Conservation (phyloP, 2,797 vertebrate species). For the Ptychadena robeensis region DNA sequence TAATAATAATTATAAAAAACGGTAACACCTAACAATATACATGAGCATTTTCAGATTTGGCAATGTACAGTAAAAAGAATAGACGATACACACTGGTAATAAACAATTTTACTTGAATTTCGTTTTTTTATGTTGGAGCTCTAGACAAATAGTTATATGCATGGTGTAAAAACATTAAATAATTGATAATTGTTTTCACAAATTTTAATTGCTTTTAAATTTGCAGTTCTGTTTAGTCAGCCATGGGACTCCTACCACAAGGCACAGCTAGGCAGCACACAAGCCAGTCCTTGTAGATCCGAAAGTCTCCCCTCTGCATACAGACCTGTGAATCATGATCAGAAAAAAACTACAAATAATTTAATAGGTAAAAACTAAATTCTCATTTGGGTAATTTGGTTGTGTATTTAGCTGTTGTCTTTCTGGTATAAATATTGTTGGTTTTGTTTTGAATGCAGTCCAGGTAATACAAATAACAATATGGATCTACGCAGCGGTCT, state of each 20-base stretch:
- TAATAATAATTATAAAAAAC: too few species aligned
- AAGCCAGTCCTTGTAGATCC: too few species aligned
- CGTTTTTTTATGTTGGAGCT: not conserved
- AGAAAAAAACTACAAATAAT: too few species aligned
- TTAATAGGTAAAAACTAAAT: too few species aligned
- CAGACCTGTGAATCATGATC: too few species aligned
- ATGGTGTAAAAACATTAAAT: not conserved
- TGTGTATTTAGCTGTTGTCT: not conserved
- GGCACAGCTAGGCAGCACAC: too few species aligned
- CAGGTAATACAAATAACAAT: not conserved
- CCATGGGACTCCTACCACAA: too few species aligned
- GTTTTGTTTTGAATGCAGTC: not conserved
- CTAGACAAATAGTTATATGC: not conserved
- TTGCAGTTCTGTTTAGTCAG: not conserved
- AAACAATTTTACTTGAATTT: not conserved
- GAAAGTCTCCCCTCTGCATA: too few species aligned
- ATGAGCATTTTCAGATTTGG: not conserved
- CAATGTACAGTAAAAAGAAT: not conserved
- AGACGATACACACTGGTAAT: not conserved
- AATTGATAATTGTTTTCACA: not conserved
- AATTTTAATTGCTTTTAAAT: not conserved
- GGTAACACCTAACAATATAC: too few species aligned
- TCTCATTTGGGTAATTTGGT: not conserved
- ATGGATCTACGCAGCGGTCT: constrained; percentile 1
- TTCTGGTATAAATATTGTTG: not conserved